Conservation (phyloP, 2,888 invertebrate genomes). For the Ornithoptera priamus region DNA sequence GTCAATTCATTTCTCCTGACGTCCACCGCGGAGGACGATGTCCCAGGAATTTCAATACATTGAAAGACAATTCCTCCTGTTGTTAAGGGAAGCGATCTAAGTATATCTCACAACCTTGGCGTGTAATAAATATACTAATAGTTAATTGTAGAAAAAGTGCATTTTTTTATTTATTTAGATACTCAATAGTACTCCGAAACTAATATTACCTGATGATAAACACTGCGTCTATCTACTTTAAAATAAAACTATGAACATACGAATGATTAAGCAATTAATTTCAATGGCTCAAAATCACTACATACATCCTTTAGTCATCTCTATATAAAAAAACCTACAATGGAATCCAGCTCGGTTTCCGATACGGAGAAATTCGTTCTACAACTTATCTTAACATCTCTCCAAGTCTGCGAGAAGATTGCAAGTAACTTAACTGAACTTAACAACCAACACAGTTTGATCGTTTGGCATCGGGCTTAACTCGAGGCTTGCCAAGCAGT, state of each 20-base stretch:
- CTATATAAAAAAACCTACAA: slow-evolving; percentile 1
- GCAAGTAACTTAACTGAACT: slow-evolving; percentile 16
- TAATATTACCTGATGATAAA: not conserved
- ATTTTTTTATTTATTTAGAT: no score
- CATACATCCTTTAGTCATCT: not conserved
- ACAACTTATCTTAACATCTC: slow-evolving; percentile 15
- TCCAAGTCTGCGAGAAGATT: not conserved
- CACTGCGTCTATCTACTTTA: not conserved
- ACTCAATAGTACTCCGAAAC: not conserved
- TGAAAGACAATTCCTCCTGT: no score
- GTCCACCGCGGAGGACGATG: no score
- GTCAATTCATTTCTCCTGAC: no score
- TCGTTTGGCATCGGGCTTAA: slow-evolving; percentile 2
- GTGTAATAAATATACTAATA: no score
- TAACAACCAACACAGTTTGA: not conserved
- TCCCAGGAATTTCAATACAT: no score
- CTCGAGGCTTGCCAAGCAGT: not conserved
- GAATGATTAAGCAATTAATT: not conserved
- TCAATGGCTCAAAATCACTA: not conserved
- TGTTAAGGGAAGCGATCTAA: no score
- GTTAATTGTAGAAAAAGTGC: no score
- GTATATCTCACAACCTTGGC: no score
- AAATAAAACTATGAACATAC: not conserved
- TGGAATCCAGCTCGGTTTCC: slow-evolving; percentile 12
- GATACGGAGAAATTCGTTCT: slow-evolving; percentile 9